Evolutionary conservation across 2,888 invertebrate genomes (phyloP).

Genomic region (Athripsodes cinereus): DNA sequence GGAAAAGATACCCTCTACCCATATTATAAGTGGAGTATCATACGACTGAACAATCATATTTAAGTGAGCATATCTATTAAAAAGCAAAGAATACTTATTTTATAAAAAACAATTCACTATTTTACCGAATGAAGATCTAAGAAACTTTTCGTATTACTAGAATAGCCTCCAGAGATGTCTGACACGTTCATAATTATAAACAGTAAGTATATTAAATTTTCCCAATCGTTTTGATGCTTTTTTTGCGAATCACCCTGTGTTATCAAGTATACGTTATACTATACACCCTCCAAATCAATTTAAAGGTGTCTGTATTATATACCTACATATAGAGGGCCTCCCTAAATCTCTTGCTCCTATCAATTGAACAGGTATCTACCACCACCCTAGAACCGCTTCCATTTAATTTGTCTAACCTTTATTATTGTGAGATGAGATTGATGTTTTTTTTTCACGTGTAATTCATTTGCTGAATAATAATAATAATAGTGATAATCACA

Average conservation of each 20-base stretch:
- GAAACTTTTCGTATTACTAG: too few species aligned
- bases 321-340: not conserved
- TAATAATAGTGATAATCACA: not conserved
- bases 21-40: too few species aligned
- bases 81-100: too few species aligned
- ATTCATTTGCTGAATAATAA: not conserved
- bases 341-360: not conserved
- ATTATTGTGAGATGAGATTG: not conserved
- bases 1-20: too few species aligned
- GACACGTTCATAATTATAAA: too few species aligned
- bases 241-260: not conserved
- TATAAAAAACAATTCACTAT: too few species aligned
- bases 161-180: too few species aligned
- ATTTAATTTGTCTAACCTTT: not conserved
- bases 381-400: not conserved
- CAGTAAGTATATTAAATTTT: too few species aligned
- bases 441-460: not conserved
- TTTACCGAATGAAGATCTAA: too few species aligned
- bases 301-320: not conserved
- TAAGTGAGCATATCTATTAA: too few species aligned
- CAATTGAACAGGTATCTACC: not conserved
- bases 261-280: not conserved
- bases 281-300: not conserved
- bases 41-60: too few species aligned
- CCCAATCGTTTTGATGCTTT: too few species aligned